phyloP scores from a whole-genome alignment of 2,113 vertebrate genomes.

The Clarias macrocephalus region DNA sequence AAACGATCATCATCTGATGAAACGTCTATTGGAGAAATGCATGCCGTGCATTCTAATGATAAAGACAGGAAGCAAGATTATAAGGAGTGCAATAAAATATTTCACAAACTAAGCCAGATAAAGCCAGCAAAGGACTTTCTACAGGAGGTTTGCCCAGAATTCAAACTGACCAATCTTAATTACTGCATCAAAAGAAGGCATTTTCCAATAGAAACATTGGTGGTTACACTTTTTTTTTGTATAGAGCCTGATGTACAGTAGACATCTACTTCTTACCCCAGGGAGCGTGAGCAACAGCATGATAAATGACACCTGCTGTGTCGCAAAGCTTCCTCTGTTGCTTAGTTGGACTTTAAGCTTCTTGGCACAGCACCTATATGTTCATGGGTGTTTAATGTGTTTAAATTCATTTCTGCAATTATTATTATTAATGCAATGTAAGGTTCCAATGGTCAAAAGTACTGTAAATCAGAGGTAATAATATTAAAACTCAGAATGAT shows the following conservation, averaged over 20 bases:
- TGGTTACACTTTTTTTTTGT: not conserved
- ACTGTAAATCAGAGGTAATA: not conserved
- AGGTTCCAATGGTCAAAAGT: not conserved
- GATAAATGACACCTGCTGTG: conserved; percentile 37
- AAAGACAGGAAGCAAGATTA: not conserved
- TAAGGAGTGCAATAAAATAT: not conserved
- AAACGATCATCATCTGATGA: not conserved
- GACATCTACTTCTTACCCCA: conserved; percentile 8
- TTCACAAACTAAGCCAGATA: not conserved
- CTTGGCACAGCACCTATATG: not conserved
- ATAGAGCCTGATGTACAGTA: not conserved
- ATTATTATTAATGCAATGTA: not conserved
- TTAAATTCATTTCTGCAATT: not conserved
- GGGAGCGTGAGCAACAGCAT: conserved; percentile 19
- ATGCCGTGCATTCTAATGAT: not conserved
- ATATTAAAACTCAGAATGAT: conserved; percentile 1
- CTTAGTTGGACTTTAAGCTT: conserved; percentile 39
- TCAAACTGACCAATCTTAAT: not conserved
- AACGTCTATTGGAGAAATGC: not conserved
- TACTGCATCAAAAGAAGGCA: not conserved
- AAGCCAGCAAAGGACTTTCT: too few species aligned
- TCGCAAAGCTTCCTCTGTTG: conserved; percentile 28
- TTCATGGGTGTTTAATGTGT: not conserved
- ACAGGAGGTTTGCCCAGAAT: not conserved
- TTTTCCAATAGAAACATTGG: not conserved